Evolutionary conservation across 2,113 vertebrate species (phyloP).

Genomic region (Varanus salvator): DNA sequence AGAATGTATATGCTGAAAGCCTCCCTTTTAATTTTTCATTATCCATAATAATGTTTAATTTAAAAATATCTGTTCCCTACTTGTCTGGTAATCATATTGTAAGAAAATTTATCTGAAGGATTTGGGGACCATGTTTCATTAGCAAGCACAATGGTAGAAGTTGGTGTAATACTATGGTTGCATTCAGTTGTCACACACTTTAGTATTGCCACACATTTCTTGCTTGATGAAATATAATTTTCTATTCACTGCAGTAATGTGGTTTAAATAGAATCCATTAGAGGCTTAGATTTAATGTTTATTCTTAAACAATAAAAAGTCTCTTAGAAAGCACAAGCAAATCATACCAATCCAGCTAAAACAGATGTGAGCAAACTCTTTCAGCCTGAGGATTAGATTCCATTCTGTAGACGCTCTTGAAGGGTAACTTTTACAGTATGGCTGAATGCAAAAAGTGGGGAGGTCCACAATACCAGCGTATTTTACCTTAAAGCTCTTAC

Average conservation of each 20-base stretch:
- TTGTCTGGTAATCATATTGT: neutral
- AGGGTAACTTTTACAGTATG: no score
- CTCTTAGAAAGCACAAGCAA: neutral
- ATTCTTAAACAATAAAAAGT: no score
- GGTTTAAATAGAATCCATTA: neutral
- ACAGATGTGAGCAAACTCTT: no score
- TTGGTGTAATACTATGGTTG: neutral
- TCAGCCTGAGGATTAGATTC: no score
- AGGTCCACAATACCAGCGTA: no score
- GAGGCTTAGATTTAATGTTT: neutral
- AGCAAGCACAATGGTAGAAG: neutral
- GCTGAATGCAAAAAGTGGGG: no score
- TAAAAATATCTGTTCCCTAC: slow-evolving; percentile 16
- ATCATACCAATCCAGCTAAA: neutral
- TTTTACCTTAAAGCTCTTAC: no score
- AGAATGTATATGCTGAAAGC: neutral
- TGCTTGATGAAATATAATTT: neutral
- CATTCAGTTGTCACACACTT: neutral
- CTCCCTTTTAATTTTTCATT: slow-evolving; percentile 40
- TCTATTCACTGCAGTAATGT: neutral
- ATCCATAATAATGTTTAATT: neutral
- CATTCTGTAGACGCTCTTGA: no score
- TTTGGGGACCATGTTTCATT: neutral
- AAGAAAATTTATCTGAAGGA: neutral
- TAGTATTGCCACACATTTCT: neutral